Evolutionary conservation across 2,888 invertebrate genomes (phyloP).

Genomic region (Sinotaia quadrata): DNA sequence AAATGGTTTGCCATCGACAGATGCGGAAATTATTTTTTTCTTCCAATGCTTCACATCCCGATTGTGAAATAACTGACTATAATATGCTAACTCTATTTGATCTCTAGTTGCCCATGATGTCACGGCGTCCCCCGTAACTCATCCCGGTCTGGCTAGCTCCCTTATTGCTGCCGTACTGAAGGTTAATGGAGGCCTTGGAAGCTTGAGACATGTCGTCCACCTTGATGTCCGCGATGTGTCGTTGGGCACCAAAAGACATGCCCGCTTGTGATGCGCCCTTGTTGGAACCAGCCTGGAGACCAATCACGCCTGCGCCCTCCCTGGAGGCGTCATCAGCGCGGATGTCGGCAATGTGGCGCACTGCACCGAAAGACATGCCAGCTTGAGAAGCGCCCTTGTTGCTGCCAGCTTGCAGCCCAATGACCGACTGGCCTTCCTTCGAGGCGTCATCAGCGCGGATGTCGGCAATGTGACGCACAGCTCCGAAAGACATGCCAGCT

Average conservation of each 20-base stretch:
- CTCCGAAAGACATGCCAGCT: conserved; percentile 67
- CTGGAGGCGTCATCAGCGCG: conserved; percentile 58
- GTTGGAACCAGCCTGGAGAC: conserved; percentile 66
- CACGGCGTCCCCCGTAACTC: conserved; percentile 39
- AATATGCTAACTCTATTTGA: too few relatives aligned
- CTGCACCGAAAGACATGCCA: conserved; percentile 69
- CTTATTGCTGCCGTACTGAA: conserved; percentile 62
- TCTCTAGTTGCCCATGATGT: conserved; percentile 36
- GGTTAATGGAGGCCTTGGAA: conserved; percentile 53
- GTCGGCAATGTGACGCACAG: conserved; percentile 66
- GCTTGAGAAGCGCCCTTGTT: conserved; percentile 67
- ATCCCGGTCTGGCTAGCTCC: conserved; percentile 61
- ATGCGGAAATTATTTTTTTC: too few relatives aligned
- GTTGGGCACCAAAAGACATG: conserved; percentile 59
- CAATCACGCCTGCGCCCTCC: conserved; percentile 48
- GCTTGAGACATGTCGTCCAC: conserved; percentile 51
- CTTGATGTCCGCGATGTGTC: conserved; percentile 61
- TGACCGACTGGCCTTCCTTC: conserved; percentile 44
- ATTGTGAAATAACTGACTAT: too few relatives aligned
- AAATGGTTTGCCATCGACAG: too few relatives aligned
- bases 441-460: conserved; percentile 56
- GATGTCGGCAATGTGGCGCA: conserved; percentile 67
- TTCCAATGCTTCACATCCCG: too few relatives aligned
- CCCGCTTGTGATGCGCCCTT: conserved; percentile 64
- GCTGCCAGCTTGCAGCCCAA: conserved; percentile 64